phyloP scores from a whole-genome alignment of 2,888 invertebrate genomes.

The Urechis unicinctus region DNA sequence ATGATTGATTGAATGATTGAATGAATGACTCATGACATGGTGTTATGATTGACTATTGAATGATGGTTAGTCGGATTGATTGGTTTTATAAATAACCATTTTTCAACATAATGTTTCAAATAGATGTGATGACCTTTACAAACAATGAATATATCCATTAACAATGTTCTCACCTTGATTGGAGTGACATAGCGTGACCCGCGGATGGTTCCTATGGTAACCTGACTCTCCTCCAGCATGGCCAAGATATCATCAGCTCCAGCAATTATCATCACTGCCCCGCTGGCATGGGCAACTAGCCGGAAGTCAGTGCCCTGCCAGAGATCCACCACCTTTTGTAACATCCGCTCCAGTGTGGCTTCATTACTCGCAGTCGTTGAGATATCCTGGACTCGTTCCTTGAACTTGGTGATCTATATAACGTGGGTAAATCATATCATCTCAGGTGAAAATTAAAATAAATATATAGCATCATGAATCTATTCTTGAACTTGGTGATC shows the following conservation, averaged over 20 bases:
- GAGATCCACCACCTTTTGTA: conserved; percentile 46
- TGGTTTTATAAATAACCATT: not conserved
- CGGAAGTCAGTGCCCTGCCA: conserved; percentile 47
- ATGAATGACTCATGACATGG: not conserved
- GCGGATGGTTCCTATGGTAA: conserved; percentile 47
- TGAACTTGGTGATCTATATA: conserved; percentile 44
- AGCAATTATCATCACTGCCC: conserved; percentile 44
- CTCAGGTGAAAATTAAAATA: too few relatives aligned
- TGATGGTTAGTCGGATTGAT: not conserved
- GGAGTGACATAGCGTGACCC: conserved; percentile 48
- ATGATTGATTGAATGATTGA: not conserved
- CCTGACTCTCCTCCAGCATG: conserved; percentile 49
- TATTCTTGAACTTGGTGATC: too few relatives aligned
- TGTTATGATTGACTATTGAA: not conserved
- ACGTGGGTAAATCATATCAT: not conserved
- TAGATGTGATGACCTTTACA: too few relatives aligned
- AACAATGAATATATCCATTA: not conserved
- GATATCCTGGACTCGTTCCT: conserved; percentile 49
- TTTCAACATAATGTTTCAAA: too few relatives aligned
- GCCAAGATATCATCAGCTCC: conserved; percentile 49
- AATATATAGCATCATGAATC: too few relatives aligned
- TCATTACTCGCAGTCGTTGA: conserved; percentile 50
- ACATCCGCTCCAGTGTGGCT: conserved; percentile 48
- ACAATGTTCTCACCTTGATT: conserved; percentile 33
- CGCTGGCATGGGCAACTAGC: conserved; percentile 38